Base-by-base conservation (phyloP, 1,140 invertebrate species). In the Choristoneura fumiferana region DNA sequence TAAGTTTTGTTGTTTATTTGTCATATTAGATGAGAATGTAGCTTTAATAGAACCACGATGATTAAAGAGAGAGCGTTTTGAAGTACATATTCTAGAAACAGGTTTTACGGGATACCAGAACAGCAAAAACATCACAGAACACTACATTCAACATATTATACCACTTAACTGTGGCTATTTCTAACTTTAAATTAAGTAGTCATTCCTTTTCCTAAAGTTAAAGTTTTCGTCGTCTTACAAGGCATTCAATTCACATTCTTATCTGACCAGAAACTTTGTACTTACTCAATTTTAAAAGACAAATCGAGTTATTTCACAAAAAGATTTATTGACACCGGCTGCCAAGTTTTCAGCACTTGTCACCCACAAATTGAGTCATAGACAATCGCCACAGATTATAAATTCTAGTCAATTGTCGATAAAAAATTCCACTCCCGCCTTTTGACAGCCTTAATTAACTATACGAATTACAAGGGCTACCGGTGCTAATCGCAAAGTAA, bases 271-370 rank as follows among this genome's bases (percentile, higher is more conserved):
- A 29, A 29, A 29, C 22, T 29, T 29, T 29, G 22, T 6, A 29
- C 2, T 6, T 29, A 29, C 17, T 4, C 10, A 49, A 49, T 45
- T 45, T 45, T 22, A 29, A 22, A 49, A 49, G 43, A 49, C 22
- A 49, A 49, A 49, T 49, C 43, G 43, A 33, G 43, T 6, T 49
- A 49, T 49, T 29, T 49, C 18, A 22, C 1, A 49, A 49, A 49
- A 49, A 49, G 43, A 49, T 49, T 49, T 22, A 49, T 49, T 17
- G 5, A 22, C 22, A 10, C 1, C 3, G 10, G 43, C 43, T 49
- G 43, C 43, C 43, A 49, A 49, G 43, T 49, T 49, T 29, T 49
- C 18, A 33, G 22, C 43, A n/a, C 4, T 49, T 29, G 2, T 29
- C 22, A 29, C 22, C 22, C 22, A 29, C 22, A 22, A 49, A 49